Conservation (phyloP, 2,888 invertebrate genomes). For the Pachydiplax longipennis region DNA sequence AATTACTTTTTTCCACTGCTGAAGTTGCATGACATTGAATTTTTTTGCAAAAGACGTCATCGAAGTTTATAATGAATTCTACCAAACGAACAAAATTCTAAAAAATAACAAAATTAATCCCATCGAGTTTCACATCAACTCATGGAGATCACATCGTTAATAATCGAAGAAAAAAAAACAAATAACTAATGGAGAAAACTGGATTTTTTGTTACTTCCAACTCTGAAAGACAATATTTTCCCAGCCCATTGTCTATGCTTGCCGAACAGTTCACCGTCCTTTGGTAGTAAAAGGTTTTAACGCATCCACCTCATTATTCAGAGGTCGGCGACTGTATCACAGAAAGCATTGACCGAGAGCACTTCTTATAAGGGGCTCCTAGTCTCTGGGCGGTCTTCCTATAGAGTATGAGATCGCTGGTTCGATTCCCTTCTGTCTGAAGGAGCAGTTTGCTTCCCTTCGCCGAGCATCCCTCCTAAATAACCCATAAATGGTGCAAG, state of each 20-base stretch:
- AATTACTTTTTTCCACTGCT: no score
- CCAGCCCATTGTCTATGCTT: not conserved
- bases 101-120: no score
- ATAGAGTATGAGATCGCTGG: not conserved
- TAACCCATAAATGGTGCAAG: not conserved
- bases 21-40: no score
- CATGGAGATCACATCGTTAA: no score
- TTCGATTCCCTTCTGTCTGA: not conserved
- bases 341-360: not conserved
- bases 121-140: no score
- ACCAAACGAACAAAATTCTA: no score
- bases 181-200: no score
- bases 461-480: not conserved
- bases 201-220: no score
- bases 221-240: not conserved
- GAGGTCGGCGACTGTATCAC: not conserved
- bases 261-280: not conserved
- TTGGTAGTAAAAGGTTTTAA: not conserved
- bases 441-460: not conserved
- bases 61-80: no score
- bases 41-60: no score
- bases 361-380: not conserved
- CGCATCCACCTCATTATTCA: not conserved
- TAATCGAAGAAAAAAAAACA: no score
- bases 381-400: not conserved